These are phyloP conservation scores for Nannoperca australis DNA, from an alignment of 2,797 vertebrate genomes.

Conservation along the genomic window DNA sequence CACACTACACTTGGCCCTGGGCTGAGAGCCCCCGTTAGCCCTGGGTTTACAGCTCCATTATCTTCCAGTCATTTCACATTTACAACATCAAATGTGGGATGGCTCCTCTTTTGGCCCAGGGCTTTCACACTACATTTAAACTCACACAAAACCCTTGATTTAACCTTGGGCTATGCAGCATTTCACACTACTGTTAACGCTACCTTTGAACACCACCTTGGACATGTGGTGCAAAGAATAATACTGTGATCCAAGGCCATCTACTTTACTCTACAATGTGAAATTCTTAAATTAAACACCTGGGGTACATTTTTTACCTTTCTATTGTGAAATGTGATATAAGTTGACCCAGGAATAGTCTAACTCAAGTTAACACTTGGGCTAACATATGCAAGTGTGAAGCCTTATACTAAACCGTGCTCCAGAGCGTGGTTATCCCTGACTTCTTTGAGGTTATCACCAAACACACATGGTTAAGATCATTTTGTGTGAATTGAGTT, in stretches of 20 bases:
- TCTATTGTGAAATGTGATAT: neutral
- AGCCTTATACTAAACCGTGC: neutral
- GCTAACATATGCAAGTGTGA: neutral
- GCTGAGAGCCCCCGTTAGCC: constrained; percentile 49
- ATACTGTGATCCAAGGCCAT: constrained; percentile 11
- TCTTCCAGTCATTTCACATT: constrained; percentile 66
- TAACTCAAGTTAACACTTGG: neutral
- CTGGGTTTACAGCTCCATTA: constrained; percentile 62
- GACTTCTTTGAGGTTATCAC: neutral
- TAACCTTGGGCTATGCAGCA: constrained; percentile 35
- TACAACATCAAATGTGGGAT: constrained; percentile 52
- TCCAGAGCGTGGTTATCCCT: neutral
- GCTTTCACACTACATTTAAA: constrained; percentile 57
- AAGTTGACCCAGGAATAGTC: neutral
- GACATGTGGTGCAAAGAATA: constrained; percentile 31
- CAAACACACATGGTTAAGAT: neutral
- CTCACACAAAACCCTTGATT: constrained; percentile 38
- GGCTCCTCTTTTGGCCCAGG: constrained; percentile 43
- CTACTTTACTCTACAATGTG: neutral
- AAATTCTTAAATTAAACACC: constrained; percentile 8
- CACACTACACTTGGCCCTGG: constrained; percentile 37
- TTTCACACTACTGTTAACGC: constrained; percentile 43
- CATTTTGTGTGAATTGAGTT: constrained; percentile 1
- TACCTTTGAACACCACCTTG: constrained; percentile 36
- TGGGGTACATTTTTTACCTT: neutral